A percentile compares a stretch with the other conserved stretches of the same genome.
Conservation (phyloP, 2,113 vertebrate species). For the Nycticebus coucang region DNA sequence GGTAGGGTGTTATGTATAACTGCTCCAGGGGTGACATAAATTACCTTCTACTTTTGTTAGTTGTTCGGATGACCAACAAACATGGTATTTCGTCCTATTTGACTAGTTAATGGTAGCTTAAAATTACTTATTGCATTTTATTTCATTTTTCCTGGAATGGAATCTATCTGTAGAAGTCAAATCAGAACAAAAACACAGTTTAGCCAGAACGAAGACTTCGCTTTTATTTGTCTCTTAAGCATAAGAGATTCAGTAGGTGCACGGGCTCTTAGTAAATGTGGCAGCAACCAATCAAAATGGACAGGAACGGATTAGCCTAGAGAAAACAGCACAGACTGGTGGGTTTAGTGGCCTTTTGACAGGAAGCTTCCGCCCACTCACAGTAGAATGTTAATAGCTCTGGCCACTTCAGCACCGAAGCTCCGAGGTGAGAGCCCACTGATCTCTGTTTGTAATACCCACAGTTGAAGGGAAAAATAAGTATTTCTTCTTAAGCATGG, state of each 20-base stretch:
- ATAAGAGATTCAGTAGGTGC: background rate
- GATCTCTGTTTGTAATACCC: constrained; percentile 86
- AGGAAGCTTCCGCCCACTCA: constrained; percentile 85
- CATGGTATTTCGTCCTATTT: background rate
- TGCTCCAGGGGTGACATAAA: background rate
- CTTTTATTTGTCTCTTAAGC: constrained; percentile 14
- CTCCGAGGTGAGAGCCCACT: constrained; percentile 87
- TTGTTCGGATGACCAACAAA: background rate
- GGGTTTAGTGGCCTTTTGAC: constrained; percentile 81
- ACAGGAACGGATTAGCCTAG: constrained; percentile 77
- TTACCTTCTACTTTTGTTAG: background rate
- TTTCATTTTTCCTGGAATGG: background rate
- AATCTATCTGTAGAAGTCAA: background rate
- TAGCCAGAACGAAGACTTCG: background rate
- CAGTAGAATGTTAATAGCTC: constrained; percentile 92
- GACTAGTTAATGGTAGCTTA: background rate
- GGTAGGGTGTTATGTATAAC: background rate
- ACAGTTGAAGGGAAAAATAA: constrained; percentile 79
- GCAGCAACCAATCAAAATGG: constrained; percentile 75
- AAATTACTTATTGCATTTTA: background rate
- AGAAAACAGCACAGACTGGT: constrained; percentile 83
- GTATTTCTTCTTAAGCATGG: constrained; percentile 84
- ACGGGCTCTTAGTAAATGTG: constrained; percentile 40
- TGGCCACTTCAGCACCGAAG: constrained; percentile 89
- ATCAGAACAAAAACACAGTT: background rate